Percentiles rank a stretch among this genome's conserved stretches.
Conservation (phyloP, 2,113 vertebrate genomes). For the Atlantisia rogersi region DNA sequence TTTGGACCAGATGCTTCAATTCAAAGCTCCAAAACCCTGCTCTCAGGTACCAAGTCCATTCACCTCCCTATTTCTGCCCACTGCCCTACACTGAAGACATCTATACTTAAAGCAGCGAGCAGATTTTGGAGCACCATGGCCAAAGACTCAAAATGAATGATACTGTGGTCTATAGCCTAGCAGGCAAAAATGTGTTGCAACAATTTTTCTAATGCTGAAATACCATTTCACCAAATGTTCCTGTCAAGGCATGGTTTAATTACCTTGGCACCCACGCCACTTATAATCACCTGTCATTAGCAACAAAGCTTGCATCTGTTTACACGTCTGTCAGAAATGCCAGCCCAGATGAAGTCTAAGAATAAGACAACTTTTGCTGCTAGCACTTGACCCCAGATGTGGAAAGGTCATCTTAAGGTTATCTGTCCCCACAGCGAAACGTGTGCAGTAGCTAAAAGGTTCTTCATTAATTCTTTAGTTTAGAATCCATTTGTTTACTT, state of each 20-base stretch:
- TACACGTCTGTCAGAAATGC: conserved; percentile 90
- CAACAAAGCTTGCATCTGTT: conserved; percentile 90
- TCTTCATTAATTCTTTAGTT: not conserved
- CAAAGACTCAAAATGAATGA: conserved; percentile 79
- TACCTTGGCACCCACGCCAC: conserved; percentile 91
- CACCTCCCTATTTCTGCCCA: not conserved
- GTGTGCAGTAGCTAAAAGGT: not conserved
- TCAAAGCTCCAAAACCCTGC: not conserved
- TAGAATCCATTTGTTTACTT: not conserved
- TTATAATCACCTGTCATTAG: conserved; percentile 99
- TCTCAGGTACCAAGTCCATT: not conserved
- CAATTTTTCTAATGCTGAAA: conserved; percentile 88
- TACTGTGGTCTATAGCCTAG: conserved; percentile 77
- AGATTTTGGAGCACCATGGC: conserved; percentile 59
- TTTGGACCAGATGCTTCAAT: conserved; percentile 2
- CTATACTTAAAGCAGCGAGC: conserved; percentile 2
- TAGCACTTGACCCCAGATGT: conserved; percentile 69
- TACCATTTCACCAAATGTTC: conserved; percentile 90
- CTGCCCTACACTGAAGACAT: not conserved
- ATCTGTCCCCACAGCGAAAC: not conserved
- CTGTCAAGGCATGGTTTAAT: conserved; percentile 96
- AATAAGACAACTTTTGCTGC: conserved; percentile 65
- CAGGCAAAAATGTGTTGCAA: conserved; percentile 80
- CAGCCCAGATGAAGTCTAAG: conserved; percentile 68
- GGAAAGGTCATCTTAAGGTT: conserved; percentile 32